Percentiles rank a stretch among this genome's conserved stretches.
phyloP scores from a whole-genome alignment of 2,797 vertebrate species.

The Syngnathus acus region DNA sequence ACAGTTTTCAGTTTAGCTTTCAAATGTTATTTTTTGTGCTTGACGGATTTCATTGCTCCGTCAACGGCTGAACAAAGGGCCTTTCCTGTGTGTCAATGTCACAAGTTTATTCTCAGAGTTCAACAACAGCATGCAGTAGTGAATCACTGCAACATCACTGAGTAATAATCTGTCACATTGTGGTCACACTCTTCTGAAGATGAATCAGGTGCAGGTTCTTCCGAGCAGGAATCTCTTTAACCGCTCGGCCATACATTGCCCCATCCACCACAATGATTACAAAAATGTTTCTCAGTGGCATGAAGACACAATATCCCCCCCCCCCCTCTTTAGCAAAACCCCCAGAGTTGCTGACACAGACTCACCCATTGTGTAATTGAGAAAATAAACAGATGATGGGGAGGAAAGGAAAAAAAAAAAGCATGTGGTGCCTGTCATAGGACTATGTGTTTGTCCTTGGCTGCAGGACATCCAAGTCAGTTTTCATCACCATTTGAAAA shows the following conservation, averaged over 20 bases:
- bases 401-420: conserved; percentile 6
- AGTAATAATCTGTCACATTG: conserved; percentile 32
- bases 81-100: background rate
- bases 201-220: conserved; percentile 11
- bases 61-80: background rate
- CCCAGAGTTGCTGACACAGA: conserved; percentile 39
- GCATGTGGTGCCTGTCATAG: conserved; percentile 12
- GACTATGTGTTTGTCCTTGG: conserved; percentile 33
- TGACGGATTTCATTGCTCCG: background rate
- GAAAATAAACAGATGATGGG: conserved; percentile 51
- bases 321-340: conserved; percentile 4
- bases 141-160: conserved; percentile 8
- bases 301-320: background rate
- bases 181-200: conserved; percentile 15
- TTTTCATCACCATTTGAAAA: conserved; percentile 26
- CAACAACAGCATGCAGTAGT: conserved; percentile 4
- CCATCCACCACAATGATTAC: conserved; percentile 6
- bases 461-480: conserved; percentile 19
- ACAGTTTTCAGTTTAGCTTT: background rate
- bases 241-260: background rate
- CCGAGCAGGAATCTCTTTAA: background rate
- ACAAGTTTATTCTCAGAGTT: background rate
- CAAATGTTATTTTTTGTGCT: background rate
- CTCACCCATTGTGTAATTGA: conserved; percentile 27
- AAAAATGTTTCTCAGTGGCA: background rate